These are phyloP conservation scores for Tyto alba DNA, from an alignment of 2,113 vertebrate genomes.

Conservation along the genomic window DNA sequence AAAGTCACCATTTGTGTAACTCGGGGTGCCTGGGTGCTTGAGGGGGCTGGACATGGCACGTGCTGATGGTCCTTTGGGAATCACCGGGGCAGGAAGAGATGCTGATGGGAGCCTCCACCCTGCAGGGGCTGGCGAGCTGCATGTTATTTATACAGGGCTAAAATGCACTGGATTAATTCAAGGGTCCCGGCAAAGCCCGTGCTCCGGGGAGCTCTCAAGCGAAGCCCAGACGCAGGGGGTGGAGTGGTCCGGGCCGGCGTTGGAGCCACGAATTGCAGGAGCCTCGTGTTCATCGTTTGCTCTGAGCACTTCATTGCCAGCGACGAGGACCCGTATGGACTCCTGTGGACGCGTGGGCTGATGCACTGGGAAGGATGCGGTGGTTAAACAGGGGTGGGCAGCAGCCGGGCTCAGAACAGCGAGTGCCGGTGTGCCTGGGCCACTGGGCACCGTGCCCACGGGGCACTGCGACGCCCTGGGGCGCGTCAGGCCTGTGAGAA, in stretches of 20 bases:
- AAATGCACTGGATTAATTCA: background rate
- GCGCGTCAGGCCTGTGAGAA: fast-evolving
- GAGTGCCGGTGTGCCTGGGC: fast-evolving
- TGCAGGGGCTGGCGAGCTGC: background rate
- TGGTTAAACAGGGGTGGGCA: background rate
- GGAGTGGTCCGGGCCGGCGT: fast-evolving
- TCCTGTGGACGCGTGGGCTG: fast-evolving
- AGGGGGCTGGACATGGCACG: background rate
- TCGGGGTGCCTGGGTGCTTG: background rate
- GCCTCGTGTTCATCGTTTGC: background rate
- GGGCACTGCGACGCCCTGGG: background rate
- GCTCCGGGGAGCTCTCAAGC: background rate
- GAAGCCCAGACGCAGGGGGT: background rate
- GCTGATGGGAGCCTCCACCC: background rate
- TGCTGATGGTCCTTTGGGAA: fast-evolving
- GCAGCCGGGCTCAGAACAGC: background rate
- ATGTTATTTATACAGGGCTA: background rate
- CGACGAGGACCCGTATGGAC: fast-evolving
- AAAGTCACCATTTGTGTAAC: background rate
- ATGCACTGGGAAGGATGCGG: background rate
- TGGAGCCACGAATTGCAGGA: fast-evolving
- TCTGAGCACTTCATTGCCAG: fast-evolving
- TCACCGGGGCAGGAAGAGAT: background rate
- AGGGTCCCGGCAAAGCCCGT: background rate
- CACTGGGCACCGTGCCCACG: fast-evolving